phyloP scores from a whole-genome alignment of 2,888 invertebrate species.

The Tiliacea aurago region DNA sequence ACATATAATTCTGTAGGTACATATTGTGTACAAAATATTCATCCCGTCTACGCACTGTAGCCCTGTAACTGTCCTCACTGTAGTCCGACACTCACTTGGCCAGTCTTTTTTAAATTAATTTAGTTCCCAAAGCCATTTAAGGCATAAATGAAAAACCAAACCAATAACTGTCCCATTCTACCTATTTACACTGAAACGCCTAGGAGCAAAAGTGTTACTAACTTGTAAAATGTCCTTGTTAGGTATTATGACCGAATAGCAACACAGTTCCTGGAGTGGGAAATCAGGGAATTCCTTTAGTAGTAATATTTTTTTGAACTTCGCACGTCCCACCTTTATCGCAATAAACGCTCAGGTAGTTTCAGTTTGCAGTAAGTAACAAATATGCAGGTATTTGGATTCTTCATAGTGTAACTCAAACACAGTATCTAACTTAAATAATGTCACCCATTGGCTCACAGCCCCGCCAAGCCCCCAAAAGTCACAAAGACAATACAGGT shows the following conservation, averaged over 20 bases:
- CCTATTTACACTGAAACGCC: neutral
- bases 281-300: constrained; percentile 2
- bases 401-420: neutral
- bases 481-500: too few species aligned
- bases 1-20: neutral
- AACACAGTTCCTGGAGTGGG: neutral
- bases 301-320: neutral
- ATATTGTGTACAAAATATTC: too few species aligned
- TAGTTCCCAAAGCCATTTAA: neutral
- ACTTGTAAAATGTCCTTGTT: neutral
- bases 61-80: neutral
- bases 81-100: neutral
- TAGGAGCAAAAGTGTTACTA: neutral
- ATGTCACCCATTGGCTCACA: constrained; percentile 10
- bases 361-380: neutral
- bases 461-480: constrained; percentile 29
- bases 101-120: too few species aligned
- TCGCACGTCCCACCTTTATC: neutral
- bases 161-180: neutral
- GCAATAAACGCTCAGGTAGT: neutral
- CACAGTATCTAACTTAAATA: neutral
- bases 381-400: neutral
- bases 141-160: neutral
- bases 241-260: neutral
- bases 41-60: neutral